These are phyloP conservation scores for Tyria jacobaeae DNA, from an alignment of 2,888 invertebrate genomes.

Conservation along the genomic window DNA sequence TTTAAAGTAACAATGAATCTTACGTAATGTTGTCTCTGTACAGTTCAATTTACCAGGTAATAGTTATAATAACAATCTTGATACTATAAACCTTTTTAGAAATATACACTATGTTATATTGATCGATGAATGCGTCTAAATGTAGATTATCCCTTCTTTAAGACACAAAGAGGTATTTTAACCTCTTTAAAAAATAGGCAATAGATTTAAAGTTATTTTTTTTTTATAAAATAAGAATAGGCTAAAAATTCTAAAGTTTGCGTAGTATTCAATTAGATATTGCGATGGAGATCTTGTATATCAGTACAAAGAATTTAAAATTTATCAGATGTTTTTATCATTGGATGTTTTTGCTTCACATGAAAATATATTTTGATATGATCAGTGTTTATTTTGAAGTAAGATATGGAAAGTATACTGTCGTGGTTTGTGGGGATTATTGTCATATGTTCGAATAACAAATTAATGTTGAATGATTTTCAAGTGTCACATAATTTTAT, in stretches of 20 bases:
- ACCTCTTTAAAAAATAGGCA: constrained; percentile 62
- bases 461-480: constrained; percentile 45
- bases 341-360: constrained; percentile 68
- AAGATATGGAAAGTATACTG: constrained; percentile 56
- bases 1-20: constrained; percentile 15
- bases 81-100: constrained; percentile 12
- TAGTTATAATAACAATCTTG: constrained; percentile 19
- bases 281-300: constrained; percentile 76
- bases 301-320: constrained; percentile 82
- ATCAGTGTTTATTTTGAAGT: constrained; percentile 66
- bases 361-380: constrained; percentile 80
- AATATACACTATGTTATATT: constrained; percentile 20
- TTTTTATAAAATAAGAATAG: constrained; percentile 69
- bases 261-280: constrained; percentile 65
- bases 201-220: constrained; percentile 62
- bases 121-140: constrained; percentile 43
- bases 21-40: constrained; percentile 28
- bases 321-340: constrained; percentile 59
- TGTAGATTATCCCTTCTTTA: constrained; percentile 54
- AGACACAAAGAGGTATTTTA: constrained; percentile 55
- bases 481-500: constrained; percentile 45
- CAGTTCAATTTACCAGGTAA: constrained; percentile 31
- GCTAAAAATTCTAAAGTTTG: constrained; percentile 68
- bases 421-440: constrained; percentile 45
- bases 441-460: constrained; percentile 48